Evolutionary conservation across 2,797 vertebrate species (phyloP), one percentile per base, ranked within the genome.

Genomic region (Danio kyathit): DNA sequence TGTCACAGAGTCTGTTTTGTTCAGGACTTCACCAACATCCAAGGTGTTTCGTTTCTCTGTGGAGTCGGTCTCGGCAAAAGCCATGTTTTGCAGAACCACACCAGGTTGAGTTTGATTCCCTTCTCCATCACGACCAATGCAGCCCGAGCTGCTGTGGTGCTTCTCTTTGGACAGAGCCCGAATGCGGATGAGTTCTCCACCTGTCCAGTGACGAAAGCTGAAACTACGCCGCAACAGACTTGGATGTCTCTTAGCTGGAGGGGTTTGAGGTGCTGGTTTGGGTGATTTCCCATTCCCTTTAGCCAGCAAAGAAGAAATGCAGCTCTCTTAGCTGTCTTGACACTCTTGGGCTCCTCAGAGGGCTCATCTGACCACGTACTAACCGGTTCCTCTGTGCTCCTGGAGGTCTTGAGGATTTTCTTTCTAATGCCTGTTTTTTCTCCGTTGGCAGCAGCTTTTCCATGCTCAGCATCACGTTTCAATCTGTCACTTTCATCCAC

Each of bases 131-230:
- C 59, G 79, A 2, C 85, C 69, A 3, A 96, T 88, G 87, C 94
- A 95, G 17, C 95, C 94, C 0, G 96, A 96, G 91, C 96, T 97
- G 91, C 94, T 93, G 91, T 95, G 95, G 67, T 95, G 93, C 83
- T 93, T 91, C 85, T 94, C 95, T 67, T 92, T 92, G 70, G 92
- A 90, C 5, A 94, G 90, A 0, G 91, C 92, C 13, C 89, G 88
- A 77, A 92, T 84, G 0, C 89, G 89, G 67, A 93, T 90, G 66
- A 89, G 79, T 83, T 97, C 96, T 0, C 89, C 88, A 5, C 94
- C 94, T 0, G 88, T 94, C 95, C 96, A 94, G 87, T 96, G 96
- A 6, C 96, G 91, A 90, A 97, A 97, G 86, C 97, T 98, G 90
- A 96, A 96, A 92, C 96, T 97, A 29, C 97, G 92, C 9, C 94